Evolutionary conservation across 2,113 vertebrate genomes (phyloP).

Genomic region (Corydoras maculifer): DNA sequence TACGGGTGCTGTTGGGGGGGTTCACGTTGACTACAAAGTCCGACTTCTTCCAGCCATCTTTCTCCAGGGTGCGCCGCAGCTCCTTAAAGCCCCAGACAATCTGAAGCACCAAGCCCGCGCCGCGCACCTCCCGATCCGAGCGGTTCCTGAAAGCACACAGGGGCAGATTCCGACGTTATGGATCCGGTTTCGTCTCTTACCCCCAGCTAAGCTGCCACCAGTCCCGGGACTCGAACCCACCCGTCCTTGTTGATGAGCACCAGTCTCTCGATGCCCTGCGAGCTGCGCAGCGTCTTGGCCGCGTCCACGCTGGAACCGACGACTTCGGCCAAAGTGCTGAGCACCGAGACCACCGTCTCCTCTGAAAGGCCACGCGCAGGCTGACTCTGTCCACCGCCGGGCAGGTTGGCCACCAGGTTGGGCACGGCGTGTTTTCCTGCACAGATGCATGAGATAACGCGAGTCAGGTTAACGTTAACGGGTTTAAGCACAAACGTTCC

Average conservation of each 20-base stretch:
- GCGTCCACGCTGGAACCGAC: conserved; percentile 84
- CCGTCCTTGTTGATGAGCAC: conserved; percentile 91
- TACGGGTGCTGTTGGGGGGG: conserved; percentile 65
- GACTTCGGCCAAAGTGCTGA: conserved; percentile 87
- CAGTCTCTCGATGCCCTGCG: conserved; percentile 87
- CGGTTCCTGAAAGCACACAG: conserved; percentile 69
- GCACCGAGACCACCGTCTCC: conserved; percentile 82
- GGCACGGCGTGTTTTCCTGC: conserved; percentile 84
- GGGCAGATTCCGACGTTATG: no score
- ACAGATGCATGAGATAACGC: not conserved
- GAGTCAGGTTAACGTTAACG: not conserved
- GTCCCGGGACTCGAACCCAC: conserved; percentile 34
- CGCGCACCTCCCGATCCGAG: conserved; percentile 89
- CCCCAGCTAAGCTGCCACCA: no score
- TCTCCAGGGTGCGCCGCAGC: conserved; percentile 84
- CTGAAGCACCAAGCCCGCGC: conserved; percentile 83
- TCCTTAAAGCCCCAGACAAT: conserved; percentile 92
- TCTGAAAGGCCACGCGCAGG: conserved; percentile 75
- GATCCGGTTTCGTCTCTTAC: no score
- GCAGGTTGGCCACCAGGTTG: conserved; percentile 81
- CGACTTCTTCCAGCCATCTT: conserved; percentile 94
- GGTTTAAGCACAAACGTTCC: no score
- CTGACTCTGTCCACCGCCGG: conserved; percentile 79
- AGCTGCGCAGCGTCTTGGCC: conserved; percentile 81
- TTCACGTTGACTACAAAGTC: conserved; percentile 87